Conservation (phyloP, 1,140 invertebrate species). For the Polypedilum vanderplanki region DNA sequence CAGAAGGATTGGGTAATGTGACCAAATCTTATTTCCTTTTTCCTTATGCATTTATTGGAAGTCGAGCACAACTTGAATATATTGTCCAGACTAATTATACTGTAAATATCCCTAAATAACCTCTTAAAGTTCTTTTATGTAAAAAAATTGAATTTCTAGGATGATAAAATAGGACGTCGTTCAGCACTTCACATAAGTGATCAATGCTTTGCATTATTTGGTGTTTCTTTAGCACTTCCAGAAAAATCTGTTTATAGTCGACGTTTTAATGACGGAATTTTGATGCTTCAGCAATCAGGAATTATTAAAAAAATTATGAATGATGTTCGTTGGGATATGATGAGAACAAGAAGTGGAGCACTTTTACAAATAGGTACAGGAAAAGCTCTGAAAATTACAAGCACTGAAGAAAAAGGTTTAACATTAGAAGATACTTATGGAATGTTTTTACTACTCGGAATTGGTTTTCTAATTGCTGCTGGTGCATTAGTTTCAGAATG, state of each 20-base stretch:
- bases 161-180: constrained; percentile 52
- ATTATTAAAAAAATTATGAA: constrained; percentile 55
- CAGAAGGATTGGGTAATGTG: constrained; percentile 58
- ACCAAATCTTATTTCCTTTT: constrained; percentile 60
- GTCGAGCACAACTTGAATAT: constrained; percentile 57
- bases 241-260: constrained; percentile 53
- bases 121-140: no score
- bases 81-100: constrained; percentile 61
- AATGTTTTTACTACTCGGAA: constrained; percentile 64
- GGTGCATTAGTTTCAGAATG: constrained; percentile 52
- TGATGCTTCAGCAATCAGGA: constrained; percentile 55
- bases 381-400: constrained; percentile 38
- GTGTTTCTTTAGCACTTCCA: constrained; percentile 54
- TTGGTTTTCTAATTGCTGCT: constrained; percentile 55
- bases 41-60: constrained; percentile 64
- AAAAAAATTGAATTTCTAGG: constrained; percentile 13
- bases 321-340: constrained; percentile 62
- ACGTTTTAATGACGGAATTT: constrained; percentile 52
- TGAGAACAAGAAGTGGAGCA: constrained; percentile 51
- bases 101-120: no score
- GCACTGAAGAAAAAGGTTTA: constrained; percentile 57
- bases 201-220: constrained; percentile 62
- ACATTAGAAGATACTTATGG: constrained; percentile 68
- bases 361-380: constrained; percentile 47
- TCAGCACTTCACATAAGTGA: constrained; percentile 58